phyloP scores from a whole-genome alignment of 2,113 vertebrate genomes.

The Antennarius striatus region DNA sequence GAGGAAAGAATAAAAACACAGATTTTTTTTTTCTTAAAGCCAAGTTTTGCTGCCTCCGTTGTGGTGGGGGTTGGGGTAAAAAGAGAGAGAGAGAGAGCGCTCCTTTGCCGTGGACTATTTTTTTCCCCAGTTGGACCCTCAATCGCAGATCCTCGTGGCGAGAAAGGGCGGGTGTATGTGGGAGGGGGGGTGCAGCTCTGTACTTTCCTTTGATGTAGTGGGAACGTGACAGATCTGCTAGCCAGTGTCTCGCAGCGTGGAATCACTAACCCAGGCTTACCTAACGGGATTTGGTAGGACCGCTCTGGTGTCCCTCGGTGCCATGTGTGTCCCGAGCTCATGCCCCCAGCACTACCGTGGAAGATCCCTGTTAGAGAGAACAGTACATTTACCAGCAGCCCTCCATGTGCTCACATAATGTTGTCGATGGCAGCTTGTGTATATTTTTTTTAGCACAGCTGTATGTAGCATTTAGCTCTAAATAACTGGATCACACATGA shows the following conservation, averaged over 20 bases:
- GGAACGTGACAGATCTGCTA: constrained; percentile 81
- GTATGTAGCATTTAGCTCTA: constrained; percentile 30
- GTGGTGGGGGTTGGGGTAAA: not conserved
- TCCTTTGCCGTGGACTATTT: constrained; percentile 36
- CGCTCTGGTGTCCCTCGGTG: constrained; percentile 70
- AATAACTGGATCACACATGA: constrained; percentile 40
- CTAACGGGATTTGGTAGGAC: constrained; percentile 80
- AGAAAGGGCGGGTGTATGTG: constrained; percentile 38
- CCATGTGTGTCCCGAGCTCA: constrained; percentile 72
- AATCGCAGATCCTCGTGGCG: constrained; percentile 65
- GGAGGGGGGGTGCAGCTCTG: constrained; percentile 42
- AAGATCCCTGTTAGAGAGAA: constrained; percentile 75
- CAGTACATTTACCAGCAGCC: constrained; percentile 75
- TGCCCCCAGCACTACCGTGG: constrained; percentile 69
- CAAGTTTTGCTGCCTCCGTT: constrained; percentile 19
- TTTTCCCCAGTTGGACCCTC: constrained; percentile 51
- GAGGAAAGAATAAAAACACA: constrained; percentile 22
- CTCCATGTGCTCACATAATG: constrained; percentile 56
- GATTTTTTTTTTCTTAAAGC: constrained; percentile 17
- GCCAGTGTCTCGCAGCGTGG: constrained; percentile 78
- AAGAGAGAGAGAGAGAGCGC: constrained; percentile 22
- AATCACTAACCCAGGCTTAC: constrained; percentile 83
- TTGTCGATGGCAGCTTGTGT: constrained; percentile 53
- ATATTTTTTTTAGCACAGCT: constrained; percentile 29
- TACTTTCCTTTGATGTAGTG: constrained; percentile 77